These are phyloP conservation scores for Catalaphyllia jardinei DNA, from an alignment of 64 coral and sea anemone genomes.

Conservation along the genomic window DNA sequence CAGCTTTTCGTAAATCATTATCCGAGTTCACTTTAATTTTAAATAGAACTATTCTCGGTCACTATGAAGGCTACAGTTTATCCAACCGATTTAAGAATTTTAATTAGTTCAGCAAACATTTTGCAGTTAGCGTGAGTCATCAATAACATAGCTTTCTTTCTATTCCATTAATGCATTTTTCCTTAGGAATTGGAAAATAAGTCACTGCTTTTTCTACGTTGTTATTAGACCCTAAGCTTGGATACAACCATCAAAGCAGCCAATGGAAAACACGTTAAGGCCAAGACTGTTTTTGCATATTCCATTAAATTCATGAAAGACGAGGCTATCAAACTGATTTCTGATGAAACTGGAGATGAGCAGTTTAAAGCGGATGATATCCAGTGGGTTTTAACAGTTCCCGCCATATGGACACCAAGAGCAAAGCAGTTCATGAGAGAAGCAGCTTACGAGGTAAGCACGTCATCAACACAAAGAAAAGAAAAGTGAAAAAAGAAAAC, in stretches of 20 bases:
- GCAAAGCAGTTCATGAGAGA: conserved; percentile 66
- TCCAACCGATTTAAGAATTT: too few species aligned
- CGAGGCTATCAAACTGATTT: neutral
- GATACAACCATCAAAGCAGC: conserved; percentile 43
- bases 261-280: conserved; percentile 32
- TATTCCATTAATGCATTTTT: neutral
- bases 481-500: too few species aligned
- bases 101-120: too few species aligned
- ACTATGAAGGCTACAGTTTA: too few species aligned
- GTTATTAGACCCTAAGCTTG: conserved; percentile 4
- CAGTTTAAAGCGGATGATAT: conserved; percentile 35
- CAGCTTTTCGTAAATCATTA: too few species aligned
- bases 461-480: too few species aligned
- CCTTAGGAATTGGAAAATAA: neutral
- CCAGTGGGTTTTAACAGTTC: conserved; percentile 69
- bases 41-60: too few species aligned
- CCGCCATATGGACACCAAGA: conserved; percentile 51
- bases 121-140: too few species aligned
- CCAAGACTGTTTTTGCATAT: conserved; percentile 25
- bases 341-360: conserved; percentile 18
- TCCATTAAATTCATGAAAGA: conserved; percentile 32
- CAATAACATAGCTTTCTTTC: too few species aligned
- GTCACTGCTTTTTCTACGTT: neutral
- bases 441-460: conserved; percentile 54
- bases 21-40: too few species aligned